Evolutionary conservation across 1,140 invertebrate genomes (phyloP).

Genomic region (Asbolus verrucosus): DNA sequence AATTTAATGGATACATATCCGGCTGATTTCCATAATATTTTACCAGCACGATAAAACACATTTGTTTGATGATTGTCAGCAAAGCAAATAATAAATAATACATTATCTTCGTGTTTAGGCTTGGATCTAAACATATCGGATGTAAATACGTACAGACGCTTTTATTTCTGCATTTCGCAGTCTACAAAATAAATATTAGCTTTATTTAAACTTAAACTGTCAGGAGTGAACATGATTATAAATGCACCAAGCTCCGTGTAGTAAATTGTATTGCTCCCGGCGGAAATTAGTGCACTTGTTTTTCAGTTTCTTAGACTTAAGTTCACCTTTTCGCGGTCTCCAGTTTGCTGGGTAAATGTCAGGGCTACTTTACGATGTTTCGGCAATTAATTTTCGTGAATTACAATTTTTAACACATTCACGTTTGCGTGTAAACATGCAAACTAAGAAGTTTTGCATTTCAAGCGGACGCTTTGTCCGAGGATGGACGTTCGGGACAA

Average conservation of each 20-base stretch:
- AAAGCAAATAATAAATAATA: slow-evolving; percentile 27
- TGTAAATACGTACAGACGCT: not conserved
- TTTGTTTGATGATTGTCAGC: slow-evolving; percentile 3
- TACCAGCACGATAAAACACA: not conserved
- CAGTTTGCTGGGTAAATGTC: no score
- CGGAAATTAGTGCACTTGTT: slow-evolving; percentile 33
- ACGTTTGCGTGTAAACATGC: no score
- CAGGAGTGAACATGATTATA: slow-evolving; percentile 15
- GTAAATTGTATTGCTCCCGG: slow-evolving; percentile 28
- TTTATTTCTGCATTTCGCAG: slow-evolving; percentile 11
- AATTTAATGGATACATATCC: slow-evolving; percentile 29
- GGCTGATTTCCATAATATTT: slow-evolving; percentile 4
- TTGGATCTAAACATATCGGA: not conserved
- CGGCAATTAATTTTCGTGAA: no score
- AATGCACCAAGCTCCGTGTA: slow-evolving; percentile 15
- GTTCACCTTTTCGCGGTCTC: no score
- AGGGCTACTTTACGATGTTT: no score
- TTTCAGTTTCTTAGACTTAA: not conserved
- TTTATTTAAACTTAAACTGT: not conserved
- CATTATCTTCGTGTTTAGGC: slow-evolving; percentile 2
- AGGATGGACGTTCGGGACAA: no score
- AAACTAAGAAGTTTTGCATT: no score
- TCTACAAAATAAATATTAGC: slow-evolving; percentile 14
- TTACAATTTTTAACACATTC: no score
- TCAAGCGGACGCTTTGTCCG: no score